phyloP scores from a whole-genome alignment of 2,797 vertebrate genomes.

The Sebastes itinus region DNA sequence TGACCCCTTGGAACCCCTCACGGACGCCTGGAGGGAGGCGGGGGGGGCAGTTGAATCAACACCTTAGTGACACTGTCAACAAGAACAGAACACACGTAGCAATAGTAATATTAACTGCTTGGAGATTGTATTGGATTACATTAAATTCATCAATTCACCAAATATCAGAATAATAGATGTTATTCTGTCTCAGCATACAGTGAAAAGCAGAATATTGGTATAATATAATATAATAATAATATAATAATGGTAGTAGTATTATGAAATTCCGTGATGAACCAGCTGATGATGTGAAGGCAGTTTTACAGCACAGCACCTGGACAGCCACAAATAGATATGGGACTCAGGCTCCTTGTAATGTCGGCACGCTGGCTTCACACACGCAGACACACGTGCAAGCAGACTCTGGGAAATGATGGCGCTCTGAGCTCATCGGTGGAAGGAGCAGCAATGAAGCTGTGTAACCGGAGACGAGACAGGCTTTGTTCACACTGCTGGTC shows the following conservation, averaged over 20 bases:
- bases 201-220: neutral
- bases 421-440: conserved; percentile 51
- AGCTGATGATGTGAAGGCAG: conserved; percentile 1
- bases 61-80: too few species aligned
- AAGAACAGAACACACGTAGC: neutral
- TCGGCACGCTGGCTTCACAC: neutral
- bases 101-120: neutral
- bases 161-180: neutral
- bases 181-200: neutral
- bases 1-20: neutral
- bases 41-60: neutral
- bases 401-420: conserved; percentile 15
- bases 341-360: conserved; percentile 53
- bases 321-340: conserved; percentile 46
- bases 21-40: too few species aligned
- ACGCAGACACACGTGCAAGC: conserved; percentile 1
- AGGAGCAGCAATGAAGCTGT: conserved; percentile 16
- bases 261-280: neutral
- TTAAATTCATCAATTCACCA: neutral
- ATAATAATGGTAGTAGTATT: too few species aligned
- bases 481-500: conserved; percentile 4
- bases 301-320: neutral
- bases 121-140: neutral
- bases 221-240: too few species aligned
- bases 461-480: conserved; percentile 26